Evolutionary conservation across 1,140 invertebrate species (phyloP), one percentile per base, ranked within the genome.

Genomic region (Coenobita brevimanus): DNA sequence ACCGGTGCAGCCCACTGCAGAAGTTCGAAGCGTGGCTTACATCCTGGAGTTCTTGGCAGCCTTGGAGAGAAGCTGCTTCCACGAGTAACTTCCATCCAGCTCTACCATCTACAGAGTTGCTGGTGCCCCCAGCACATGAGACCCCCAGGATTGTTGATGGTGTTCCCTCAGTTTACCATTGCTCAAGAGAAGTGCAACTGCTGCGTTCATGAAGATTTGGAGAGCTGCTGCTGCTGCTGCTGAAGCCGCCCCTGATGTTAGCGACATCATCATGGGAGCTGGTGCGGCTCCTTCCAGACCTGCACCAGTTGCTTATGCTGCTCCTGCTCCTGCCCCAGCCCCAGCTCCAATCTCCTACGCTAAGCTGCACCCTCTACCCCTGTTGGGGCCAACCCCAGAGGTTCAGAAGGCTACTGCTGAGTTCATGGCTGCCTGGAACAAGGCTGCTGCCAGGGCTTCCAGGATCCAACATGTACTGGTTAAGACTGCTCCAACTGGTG

Each of bases 381-480:
- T 60, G 82, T 84, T 17, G 21, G 43, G n/a, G 8, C 83, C 83
- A 0, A 86, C 83, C 30, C 73, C 73, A 43, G 83, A 86, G 46
- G 83, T 86, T 24, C 54, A 86, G 41, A 64, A 60, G 21, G 83
- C 83, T 76, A 86, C 83, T 64, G 83, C 83, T 46, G 83, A 33
- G 4, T 86, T 86, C 60, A 86, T 86, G 83, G 83, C 83, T 24
- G 83, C 83, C 13, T 86, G 83, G 83, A 86, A 86, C 33, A 38
- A 8, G 30, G 83, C 83, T 46, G 83, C 83, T 67, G 36, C 50
- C 21, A 54, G 73, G 27, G 83, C 83, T 27, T 30, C 69, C 21
- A 21, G 8, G 8, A 86, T 86, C 46, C n/a, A n/a, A n/a, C n/a
- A n/a, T n/a, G n/a, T n/a, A n/a, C n/a, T n/a, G n/a, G n/a, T n/a